Evolutionary conservation across 2,797 vertebrate species (phyloP), one percentile per base, ranked within the genome.

Genomic region (Schizopygopsis pylzovi): DNA sequence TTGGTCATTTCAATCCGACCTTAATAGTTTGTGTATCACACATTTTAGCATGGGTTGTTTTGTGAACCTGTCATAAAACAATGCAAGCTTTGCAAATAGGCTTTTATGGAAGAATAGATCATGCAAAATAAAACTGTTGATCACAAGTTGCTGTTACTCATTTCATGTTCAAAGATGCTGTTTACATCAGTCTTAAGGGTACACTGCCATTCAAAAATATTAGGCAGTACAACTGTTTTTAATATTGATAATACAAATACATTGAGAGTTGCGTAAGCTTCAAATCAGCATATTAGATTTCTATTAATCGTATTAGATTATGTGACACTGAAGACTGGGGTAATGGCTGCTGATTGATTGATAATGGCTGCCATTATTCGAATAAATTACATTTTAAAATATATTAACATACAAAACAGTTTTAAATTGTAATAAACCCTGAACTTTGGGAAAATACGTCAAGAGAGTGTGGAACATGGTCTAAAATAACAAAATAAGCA

Each of bases 31-130:
- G 25, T 75, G 8, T 12, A 20, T 20, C 1, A 0, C 52, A 77
- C 33, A 77, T 56, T 56, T 45, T 45, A 45, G 43, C 9, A 45
- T 45, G 9, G 43, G 43, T 45, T 45, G 43, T 45, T 45, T 77
- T 39, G 18, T 37, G 28, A 37, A 4, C 18, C 18, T 37, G 18
- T 39, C 73, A 13, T 56, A 22, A 76, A 77, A 33, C 33, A 52
- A 52, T 76, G 28, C 47, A 76, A 76, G 73, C 47, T 76, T 54
- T 76, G 73, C 49, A 54, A 56, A 76, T 10, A 54, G 18, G 33
- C 11, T 77, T 77, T n/a, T 56, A 77, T 77, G n/a, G 16, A 71
- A 71, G 39, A 71, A 33, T 75, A 28, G 45, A 75, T 25, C 6
- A 61, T 61, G 59, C n/a, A 61, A 33, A 11, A 28, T 52, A 73